These are phyloP conservation scores for Polypedilum pembai DNA, from an alignment of 1,140 invertebrate genomes.

Conservation along the genomic window DNA sequence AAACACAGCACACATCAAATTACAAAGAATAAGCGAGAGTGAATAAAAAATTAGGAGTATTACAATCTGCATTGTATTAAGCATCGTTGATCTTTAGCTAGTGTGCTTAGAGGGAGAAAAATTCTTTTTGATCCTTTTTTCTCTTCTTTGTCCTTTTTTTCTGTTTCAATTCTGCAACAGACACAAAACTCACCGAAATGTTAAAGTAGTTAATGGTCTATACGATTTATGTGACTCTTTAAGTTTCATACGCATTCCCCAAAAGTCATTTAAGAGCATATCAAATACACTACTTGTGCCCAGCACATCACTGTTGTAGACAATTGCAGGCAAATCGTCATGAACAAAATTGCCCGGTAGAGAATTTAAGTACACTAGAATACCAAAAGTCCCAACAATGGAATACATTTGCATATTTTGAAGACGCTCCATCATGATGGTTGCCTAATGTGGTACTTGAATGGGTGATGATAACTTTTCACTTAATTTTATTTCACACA, in stretches of 20 bases:
- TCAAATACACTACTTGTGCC: background rate
- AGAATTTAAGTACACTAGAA: background rate
- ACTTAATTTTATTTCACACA: conserved; percentile 13
- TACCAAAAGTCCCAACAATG: conserved; percentile 1
- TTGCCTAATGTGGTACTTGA: background rate
- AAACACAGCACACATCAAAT: too few relatives aligned
- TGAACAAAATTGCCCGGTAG: conserved; percentile 13
- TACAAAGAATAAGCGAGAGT: too few relatives aligned
- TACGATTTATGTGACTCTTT: conserved; percentile 4
- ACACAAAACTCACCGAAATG: conserved; percentile 15
- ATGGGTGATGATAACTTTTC: background rate
- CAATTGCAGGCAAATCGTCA: conserved; percentile 6
- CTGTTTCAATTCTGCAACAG: background rate
- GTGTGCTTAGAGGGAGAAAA: too few relatives aligned
- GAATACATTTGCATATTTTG: conserved; percentile 26
- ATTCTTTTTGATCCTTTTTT: too few relatives aligned
- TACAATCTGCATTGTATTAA: too few relatives aligned
- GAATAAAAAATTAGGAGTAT: too few relatives aligned
- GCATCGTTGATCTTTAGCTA: too few relatives aligned
- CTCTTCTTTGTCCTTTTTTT: too few relatives aligned
- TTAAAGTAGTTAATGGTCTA: conserved; percentile 15
- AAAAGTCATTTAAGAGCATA: conserved; percentile 24
- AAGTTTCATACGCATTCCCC: conserved; percentile 3
- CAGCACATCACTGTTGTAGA: background rate
- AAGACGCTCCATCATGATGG: background rate